These are phyloP conservation scores for Lordiphosa collinella DNA, from an alignment of 1,140 invertebrate species.

Conservation along the genomic window DNA sequence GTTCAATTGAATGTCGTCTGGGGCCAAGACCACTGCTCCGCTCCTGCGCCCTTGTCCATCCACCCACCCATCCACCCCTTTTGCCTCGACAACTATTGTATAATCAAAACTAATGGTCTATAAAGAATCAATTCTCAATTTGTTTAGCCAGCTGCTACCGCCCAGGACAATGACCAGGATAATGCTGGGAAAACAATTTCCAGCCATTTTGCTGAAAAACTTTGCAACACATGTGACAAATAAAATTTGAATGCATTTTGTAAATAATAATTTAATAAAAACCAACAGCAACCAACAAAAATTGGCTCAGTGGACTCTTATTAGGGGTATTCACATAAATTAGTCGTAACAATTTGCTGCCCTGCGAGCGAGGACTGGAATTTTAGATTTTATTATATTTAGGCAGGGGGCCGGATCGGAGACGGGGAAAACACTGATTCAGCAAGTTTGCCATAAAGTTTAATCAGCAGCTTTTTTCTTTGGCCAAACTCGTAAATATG, in stretches of 20 bases:
- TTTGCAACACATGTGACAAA: conserved; percentile 60
- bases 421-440: conserved; percentile 55
- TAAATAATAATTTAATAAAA: conserved; percentile 44
- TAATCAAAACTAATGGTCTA: conserved; percentile 79
- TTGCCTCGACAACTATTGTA: conserved; percentile 55
- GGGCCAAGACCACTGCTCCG: conserved; percentile 22
- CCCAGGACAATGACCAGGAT: conserved; percentile 38
- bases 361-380: conserved; percentile 29
- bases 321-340: conserved; percentile 56
- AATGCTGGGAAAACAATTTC: conserved; percentile 33
- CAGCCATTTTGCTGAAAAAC: conserved; percentile 26
- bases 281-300: not conserved
- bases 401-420: conserved; percentile 12
- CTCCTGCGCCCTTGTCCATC: not conserved
- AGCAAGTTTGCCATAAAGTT: conserved; percentile 75
- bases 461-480: conserved; percentile 69
- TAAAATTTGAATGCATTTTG: conserved; percentile 69
- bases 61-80: not conserved
- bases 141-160: conserved; percentile 72
- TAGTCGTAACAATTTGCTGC: conserved; percentile 50
- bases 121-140: conserved; percentile 79
- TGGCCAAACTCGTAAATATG: conserved; percentile 15
- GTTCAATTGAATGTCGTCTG: conserved; percentile 73
- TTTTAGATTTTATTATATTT: conserved; percentile 56
- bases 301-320: conserved; percentile 3